A percentile compares a stretch with the other conserved stretches of the same genome.
phyloP scores from a whole-genome alignment of 37 sponge, comb jelly and placozoan species.

The Petrosia ficiformis region DNA sequence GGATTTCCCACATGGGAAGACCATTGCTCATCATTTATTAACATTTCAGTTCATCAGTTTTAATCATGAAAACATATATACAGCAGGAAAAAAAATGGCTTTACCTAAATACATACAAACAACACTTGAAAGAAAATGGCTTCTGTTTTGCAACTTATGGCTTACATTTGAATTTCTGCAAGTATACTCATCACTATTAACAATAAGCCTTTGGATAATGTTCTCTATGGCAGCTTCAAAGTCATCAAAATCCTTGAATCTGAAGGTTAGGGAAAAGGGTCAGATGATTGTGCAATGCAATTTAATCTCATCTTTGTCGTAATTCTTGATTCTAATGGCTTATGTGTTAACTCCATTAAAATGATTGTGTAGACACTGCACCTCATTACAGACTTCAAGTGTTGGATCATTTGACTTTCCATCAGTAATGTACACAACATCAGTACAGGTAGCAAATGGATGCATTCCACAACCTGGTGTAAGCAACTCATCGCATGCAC shows the following conservation, averaged over 20 bases:
- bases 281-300: neutral
- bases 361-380: conserved; percentile 22
- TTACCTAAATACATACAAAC: too few species aligned
- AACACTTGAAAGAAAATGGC: too few species aligned
- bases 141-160: too few species aligned
- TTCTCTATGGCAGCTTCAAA: too few species aligned
- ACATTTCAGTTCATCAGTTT: too few species aligned
- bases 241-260: conserved; percentile 8
- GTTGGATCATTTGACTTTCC: conserved; percentile 25
- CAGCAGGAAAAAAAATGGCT: too few species aligned
- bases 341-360: conserved; percentile 24
- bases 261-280: conserved; percentile 3
- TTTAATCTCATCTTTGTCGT: neutral
- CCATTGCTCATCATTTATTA: too few species aligned
- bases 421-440: conserved; percentile 43
- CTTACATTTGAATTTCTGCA: too few species aligned
- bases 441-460: conserved; percentile 13
- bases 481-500: conserved; percentile 20
- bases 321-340: conserved; percentile 23
- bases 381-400: neutral
- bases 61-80: too few species aligned
- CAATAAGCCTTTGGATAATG: too few species aligned
- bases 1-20: too few species aligned
- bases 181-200: too few species aligned
- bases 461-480: conserved; percentile 9